A percentile compares a stretch with the other conserved stretches of the same genome.
phyloP scores from a whole-genome alignment of 2,888 invertebrate species.

The Lasioglossum figueresi region DNA sequence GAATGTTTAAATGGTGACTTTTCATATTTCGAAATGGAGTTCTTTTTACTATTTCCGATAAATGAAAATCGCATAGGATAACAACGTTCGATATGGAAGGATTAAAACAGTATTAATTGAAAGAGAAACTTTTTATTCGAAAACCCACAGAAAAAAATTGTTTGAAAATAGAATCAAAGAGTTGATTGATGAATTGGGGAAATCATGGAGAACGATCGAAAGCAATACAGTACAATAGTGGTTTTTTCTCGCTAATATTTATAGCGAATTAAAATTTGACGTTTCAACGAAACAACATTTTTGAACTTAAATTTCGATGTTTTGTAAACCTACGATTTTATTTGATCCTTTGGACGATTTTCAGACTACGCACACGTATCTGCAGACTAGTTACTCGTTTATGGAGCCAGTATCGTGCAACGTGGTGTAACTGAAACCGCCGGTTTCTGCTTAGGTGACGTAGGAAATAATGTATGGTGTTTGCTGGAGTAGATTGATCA shows the following conservation, averaged over 20 bases:
- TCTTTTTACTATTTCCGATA: neutral
- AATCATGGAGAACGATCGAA: neutral
- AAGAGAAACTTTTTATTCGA: neutral
- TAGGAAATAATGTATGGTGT: conserved; percentile 5
- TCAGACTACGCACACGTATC: neutral
- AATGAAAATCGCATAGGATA: neutral
- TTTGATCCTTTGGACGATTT: neutral
- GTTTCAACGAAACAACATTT: neutral
- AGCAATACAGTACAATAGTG: neutral
- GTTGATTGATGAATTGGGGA: neutral
- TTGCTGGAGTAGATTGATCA: conserved; percentile 27
- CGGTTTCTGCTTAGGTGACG: conserved; percentile 10
- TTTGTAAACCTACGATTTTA: neutral
- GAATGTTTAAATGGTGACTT: neutral
- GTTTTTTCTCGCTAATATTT: neutral
- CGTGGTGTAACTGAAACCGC: neutral
- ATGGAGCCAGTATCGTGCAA: conserved; percentile 4
- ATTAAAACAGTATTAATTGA: neutral
- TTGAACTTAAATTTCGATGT: neutral
- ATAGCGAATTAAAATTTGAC: neutral
- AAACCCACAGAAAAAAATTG: neutral
- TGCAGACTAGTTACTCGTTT: conserved; percentile 2
- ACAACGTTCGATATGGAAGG: neutral
- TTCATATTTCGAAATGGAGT: neutral
- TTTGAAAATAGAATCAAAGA: neutral